phyloP scores from a whole-genome alignment of 2,113 vertebrate genomes.

The Spermophilus dauricus region DNA sequence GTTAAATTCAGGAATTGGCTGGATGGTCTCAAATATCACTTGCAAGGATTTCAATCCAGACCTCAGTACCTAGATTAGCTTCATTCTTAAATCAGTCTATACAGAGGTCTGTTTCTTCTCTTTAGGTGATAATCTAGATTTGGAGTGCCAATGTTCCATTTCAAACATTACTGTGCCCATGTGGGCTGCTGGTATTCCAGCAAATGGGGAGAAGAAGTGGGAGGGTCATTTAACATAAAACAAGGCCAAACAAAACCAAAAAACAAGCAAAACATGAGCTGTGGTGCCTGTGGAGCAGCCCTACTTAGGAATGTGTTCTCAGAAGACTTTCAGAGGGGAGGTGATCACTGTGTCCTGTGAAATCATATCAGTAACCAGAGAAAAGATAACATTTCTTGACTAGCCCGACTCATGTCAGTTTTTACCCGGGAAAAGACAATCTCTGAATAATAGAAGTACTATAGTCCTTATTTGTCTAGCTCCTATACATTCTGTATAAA shows the following conservation, averaged over 20 bases:
- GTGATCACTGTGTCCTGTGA: neutral
- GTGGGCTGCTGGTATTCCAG: neutral
- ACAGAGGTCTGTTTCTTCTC: neutral
- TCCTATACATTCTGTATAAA: neutral
- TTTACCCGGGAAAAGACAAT: neutral
- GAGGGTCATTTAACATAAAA: neutral
- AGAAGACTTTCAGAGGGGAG: neutral
- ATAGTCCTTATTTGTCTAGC: neutral
- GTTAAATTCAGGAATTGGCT: neutral
- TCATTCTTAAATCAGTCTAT: neutral
- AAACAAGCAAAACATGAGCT: neutral
- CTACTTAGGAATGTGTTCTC: neutral
- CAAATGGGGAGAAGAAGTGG: neutral
- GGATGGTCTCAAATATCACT: neutral
- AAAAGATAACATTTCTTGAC: neutral
- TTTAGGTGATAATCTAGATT: neutral
- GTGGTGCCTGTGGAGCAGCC: neutral
- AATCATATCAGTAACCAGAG: constrained; percentile 4
- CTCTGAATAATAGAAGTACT: neutral
- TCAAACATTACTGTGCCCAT: neutral
- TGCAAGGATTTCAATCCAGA: neutral
- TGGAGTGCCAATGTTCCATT: neutral
- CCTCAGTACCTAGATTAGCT: neutral
- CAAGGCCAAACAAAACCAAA: neutral
- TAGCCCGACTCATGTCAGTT: neutral